phyloP scores from a whole-genome alignment of 2,113 vertebrate genomes.

The Ardeotis arabs region DNA sequence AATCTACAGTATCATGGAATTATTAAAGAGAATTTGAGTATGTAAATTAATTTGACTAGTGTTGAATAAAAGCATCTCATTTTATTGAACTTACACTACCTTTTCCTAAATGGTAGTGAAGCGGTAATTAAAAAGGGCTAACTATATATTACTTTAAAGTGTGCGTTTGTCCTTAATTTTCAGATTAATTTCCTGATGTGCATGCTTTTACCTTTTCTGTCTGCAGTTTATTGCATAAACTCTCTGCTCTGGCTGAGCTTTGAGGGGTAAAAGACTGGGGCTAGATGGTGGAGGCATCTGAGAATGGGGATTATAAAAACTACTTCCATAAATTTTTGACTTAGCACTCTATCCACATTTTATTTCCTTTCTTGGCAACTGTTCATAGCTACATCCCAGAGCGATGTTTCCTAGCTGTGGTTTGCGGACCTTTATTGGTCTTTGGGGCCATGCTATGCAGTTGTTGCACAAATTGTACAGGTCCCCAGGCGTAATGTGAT shows the following conservation, averaged over 20 bases:
- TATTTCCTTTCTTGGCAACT: not conserved
- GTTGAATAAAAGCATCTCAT: slow-evolving; percentile 57
- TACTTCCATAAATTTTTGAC: not conserved
- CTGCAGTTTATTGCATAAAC: not conserved
- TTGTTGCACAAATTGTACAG: not conserved
- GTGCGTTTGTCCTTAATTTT: slow-evolving; percentile 52
- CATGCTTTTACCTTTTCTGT: not conserved
- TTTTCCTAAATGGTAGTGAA: slow-evolving; percentile 41
- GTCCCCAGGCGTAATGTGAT: not conserved
- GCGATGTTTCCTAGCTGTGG: not conserved
- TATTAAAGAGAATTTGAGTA: slow-evolving; percentile 41
- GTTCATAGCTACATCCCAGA: not conserved
- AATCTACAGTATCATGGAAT: slow-evolving; percentile 10
- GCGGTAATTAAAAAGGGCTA: slow-evolving; percentile 61
- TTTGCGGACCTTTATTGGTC: not conserved
- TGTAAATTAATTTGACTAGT: slow-evolving; percentile 56
- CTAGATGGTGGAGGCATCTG: not conserved
- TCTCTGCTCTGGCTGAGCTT: not conserved
- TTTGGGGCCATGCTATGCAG: rapidly evolving
- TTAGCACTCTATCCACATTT: not conserved
- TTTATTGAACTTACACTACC: slow-evolving; percentile 50
- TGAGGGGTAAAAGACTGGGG: not conserved
- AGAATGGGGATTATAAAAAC: not conserved
- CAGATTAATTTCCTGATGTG: slow-evolving; percentile 43
- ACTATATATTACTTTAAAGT: slow-evolving; percentile 51